Evolutionary conservation across 1,140 invertebrate genomes (phyloP).

Genomic region (Druon quercuslanigerum): DNA sequence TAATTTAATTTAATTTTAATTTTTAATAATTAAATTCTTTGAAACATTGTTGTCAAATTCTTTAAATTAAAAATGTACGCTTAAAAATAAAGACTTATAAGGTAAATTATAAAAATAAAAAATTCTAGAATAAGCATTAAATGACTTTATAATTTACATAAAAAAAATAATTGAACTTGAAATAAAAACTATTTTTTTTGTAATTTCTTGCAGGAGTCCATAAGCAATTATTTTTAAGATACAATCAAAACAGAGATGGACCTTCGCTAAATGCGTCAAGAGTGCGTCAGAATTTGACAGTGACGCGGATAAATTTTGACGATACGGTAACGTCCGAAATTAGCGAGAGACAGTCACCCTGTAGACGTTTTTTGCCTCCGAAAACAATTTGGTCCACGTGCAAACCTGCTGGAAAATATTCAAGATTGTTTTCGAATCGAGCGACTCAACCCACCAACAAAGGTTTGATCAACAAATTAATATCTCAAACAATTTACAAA

Average conservation of each 20-base stretch:
- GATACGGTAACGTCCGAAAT: conserved; percentile 45
- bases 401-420: conserved; percentile 55
- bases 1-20: too few relatives aligned
- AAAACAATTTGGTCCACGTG: conserved; percentile 31
- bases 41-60: too few relatives aligned
- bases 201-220: conserved; percentile 49
- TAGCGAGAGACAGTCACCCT: conserved; percentile 40
- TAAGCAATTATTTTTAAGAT: conserved; percentile 60
- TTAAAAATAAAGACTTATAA: too few relatives aligned
- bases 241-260: conserved; percentile 46
- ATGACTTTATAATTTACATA: too few relatives aligned
- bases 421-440: conserved; percentile 53
- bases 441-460: conserved; percentile 39
- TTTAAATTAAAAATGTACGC: too few relatives aligned
- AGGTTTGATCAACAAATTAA: conserved; percentile 39
- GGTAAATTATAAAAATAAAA: too few relatives aligned
- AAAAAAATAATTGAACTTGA: too few relatives aligned
- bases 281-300: conserved; percentile 34
- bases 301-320: conserved; percentile 63
- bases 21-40: too few relatives aligned
- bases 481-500: background rate
- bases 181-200: too few relatives aligned
- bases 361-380: conserved; percentile 8
- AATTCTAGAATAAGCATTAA: too few relatives aligned
- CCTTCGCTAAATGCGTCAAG: conserved; percentile 45